These are phyloP conservation scores for Hippopotamyrus pictus DNA, from an alignment of 2,797 vertebrate genomes.

Conservation along the genomic window DNA sequence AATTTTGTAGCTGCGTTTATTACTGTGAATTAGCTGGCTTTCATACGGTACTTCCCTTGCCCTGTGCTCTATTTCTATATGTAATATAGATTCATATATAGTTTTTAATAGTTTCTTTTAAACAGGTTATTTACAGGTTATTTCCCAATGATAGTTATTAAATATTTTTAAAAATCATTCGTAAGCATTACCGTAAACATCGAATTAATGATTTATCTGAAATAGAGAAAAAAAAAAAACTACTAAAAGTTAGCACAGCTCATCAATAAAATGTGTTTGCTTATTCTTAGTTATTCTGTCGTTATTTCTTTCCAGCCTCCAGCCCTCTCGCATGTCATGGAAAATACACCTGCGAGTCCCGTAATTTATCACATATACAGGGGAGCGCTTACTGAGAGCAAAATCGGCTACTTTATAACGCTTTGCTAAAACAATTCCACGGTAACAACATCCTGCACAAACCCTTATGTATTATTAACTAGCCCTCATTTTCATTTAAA, in stretches of 20 bases:
- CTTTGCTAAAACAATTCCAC: constrained; percentile 67
- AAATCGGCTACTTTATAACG: constrained; percentile 53
- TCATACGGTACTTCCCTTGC: neutral
- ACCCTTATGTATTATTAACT: constrained; percentile 68
- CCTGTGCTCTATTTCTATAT: neutral
- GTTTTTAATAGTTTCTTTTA: neutral
- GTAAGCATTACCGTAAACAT: neutral
- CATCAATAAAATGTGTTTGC: neutral
- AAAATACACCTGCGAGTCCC: neutral
- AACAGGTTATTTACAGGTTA: neutral
- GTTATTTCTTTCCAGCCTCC: neutral
- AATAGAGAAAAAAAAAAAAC: neutral
- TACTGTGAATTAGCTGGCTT: neutral
- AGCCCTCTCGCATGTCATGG: neutral
- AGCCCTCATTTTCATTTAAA: constrained; percentile 69
- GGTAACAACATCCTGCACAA: constrained; percentile 57
- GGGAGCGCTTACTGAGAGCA: constrained; percentile 18
- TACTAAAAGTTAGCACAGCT: neutral
- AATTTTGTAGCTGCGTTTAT: neutral
- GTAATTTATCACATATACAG: neutral
- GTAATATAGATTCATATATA: neutral
- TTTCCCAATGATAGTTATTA: neutral
- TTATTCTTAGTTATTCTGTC: neutral
- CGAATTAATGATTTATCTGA: neutral
- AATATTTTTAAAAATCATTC: neutral